Evolutionary conservation across 1,140 invertebrate genomes (phyloP), one percentile per base, ranked within the genome.

Genomic region (Listronotus bonariensis): DNA sequence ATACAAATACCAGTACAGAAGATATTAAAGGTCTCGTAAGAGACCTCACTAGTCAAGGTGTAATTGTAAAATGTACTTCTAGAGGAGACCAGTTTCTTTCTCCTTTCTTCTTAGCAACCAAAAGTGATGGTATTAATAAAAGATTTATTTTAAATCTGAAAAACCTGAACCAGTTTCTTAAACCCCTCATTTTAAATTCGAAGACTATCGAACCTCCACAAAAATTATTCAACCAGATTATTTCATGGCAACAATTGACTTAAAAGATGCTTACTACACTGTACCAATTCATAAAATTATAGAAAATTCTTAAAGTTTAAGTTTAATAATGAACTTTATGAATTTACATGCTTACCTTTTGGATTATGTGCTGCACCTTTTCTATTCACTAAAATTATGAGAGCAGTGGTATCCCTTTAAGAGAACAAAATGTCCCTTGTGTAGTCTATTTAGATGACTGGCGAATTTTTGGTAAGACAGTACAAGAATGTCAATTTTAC

Each of bases 91-190:
- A 46, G 43, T 46, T 46, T 17, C 11, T 46, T 2, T 46, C 43
- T 46, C 12, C 18, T 14, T 46, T 3, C 5, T 57, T 46, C 26
- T 14, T 34, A n/a, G 41, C 15, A 2, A 11, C 46, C 3, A 49
- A 49, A 8, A 11, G 11, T 11, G 17, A 49, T 17, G 46, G 46
- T 5, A 26, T 26, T 14, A 11, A 3, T 49, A 14, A 11, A 6
- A 2, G 46, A 49, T 42, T 40, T 3, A 58, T 58, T 58, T 58
- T 58, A 46, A 60, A 60, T 38, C 18, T 60, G 11, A 60, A 60
- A 49, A 4, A 9, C n/a, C 14, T 60, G 0, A 60, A 60, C 34
- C 11, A 34, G 3, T 60, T 17, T 41, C 2, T 60, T 34, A 48
- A 36, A 1, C 1, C 7, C 7, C 10, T 8, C 57, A 51, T 51